Percentiles rank a stretch among this genome's conserved stretches.
Conservation (phyloP, 1,140 invertebrate genomes). For the Eupristina koningsbergeri region DNA sequence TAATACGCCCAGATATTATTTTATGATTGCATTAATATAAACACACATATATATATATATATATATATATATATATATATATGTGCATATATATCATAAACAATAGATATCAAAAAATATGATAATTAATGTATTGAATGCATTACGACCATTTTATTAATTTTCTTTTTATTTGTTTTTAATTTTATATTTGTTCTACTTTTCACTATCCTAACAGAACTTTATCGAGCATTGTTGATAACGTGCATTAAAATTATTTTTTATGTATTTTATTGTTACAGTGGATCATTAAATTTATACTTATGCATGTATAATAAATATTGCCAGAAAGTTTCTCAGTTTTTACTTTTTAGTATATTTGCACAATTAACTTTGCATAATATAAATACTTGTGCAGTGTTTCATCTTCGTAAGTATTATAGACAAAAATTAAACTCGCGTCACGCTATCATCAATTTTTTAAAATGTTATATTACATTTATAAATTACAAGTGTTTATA, state of each 20-base stretch:
- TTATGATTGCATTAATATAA: too few species aligned
- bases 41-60: too few species aligned
- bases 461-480: neutral
- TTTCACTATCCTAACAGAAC: neutral
- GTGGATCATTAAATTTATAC: slow-evolving; percentile 5
- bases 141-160: neutral
- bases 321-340: slow-evolving; percentile 15
- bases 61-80: too few species aligned
- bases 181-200: slow-evolving; percentile 9
- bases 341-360: slow-evolving; percentile 3
- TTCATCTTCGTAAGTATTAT: neutral
- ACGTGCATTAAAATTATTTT: slow-evolving; percentile 31
- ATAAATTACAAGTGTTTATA: neutral
- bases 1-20: too few species aligned
- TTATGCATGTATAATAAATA: slow-evolving; percentile 16
- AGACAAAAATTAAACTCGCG: neutral
- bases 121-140: neutral
- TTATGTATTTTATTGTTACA: neutral
- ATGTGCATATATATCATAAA: neutral
- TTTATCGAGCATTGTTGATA: neutral
- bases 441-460: neutral
- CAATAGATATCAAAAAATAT: neutral
- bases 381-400: neutral
- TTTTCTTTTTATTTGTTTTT: neutral
- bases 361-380: neutral